Evolutionary conservation across 2,113 vertebrate species (phyloP).

Genomic region (Eira barbara): DNA sequence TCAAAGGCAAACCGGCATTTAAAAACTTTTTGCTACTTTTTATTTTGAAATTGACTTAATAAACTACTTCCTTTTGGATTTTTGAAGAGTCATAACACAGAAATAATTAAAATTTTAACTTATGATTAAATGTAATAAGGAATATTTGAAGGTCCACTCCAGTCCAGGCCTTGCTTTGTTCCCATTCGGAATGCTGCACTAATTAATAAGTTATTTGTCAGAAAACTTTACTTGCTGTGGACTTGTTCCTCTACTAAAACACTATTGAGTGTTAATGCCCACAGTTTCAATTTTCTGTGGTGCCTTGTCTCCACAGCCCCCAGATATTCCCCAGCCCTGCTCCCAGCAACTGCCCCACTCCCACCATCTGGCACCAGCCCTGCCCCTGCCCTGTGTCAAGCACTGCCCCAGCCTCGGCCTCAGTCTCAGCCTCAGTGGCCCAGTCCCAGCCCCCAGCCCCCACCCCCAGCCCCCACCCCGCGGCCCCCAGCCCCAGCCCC

Average conservation of each 20-base stretch:
- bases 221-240: not conserved
- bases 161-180: slow-evolving; percentile 54
- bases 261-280: not conserved
- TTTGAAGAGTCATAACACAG: not conserved
- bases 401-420: not conserved
- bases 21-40: not conserved
- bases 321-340: not conserved
- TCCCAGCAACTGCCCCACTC: not conserved
- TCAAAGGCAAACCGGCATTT: not conserved
- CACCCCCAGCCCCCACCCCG: not conserved
- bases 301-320: not conserved
- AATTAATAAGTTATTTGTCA: not conserved
- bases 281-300: not conserved
- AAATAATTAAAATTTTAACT: slow-evolving; percentile 8
- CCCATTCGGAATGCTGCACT: slow-evolving; percentile 16
- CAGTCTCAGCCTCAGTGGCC: not conserved
- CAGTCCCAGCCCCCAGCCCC: not conserved
- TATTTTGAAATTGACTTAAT: not conserved
- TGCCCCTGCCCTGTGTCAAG: no score
- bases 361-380: not conserved
- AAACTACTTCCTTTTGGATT: not conserved
- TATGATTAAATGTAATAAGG: not conserved
- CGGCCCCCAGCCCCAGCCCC: not conserved
- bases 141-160: slow-evolving; percentile 38
- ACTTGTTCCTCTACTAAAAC: not conserved